A percentile compares a stretch with the other conserved stretches of the same genome.
phyloP scores from a whole-genome alignment of 2,797 vertebrate species.

The Tokudaia muenninki region DNA sequence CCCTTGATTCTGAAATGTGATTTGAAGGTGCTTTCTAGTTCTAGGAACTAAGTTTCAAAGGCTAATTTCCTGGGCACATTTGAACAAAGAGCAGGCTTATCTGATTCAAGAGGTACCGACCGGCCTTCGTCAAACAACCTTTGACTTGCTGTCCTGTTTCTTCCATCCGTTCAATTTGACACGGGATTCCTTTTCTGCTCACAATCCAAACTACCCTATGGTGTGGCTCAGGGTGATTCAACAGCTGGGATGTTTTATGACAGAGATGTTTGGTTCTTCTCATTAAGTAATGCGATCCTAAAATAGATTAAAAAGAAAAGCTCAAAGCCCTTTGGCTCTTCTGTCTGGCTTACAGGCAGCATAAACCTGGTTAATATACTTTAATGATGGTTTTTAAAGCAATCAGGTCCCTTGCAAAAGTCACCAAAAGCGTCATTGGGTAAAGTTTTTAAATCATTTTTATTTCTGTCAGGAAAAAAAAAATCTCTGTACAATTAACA shows the following conservation, averaged over 20 bases:
- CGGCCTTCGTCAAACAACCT: background rate
- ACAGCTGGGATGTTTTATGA: slow-evolving; percentile 42
- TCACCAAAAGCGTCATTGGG: slow-evolving; percentile 3
- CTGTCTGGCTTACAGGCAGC: slow-evolving; percentile 22
- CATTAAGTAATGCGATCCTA: slow-evolving; percentile 60
- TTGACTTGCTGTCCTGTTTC: background rate
- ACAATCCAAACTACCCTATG: background rate
- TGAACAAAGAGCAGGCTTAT: slow-evolving; percentile 24
- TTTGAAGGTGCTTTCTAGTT: background rate
- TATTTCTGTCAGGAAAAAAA: background rate
- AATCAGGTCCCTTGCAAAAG: slow-evolving; percentile 26
- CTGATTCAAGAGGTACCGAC: background rate
- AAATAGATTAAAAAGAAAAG: slow-evolving; percentile 58
- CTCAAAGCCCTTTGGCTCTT: slow-evolving; percentile 21
- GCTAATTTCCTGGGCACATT: background rate
- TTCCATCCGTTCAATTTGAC: background rate
- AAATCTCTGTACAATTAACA: background rate
- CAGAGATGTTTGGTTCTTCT: background rate
- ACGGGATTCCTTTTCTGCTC: slow-evolving; percentile 16
- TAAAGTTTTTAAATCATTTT: slow-evolving; percentile 33
- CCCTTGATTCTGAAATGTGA: background rate
- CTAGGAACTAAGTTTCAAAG: slow-evolving; percentile 31
- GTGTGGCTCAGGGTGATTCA: background rate
- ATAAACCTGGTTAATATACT: slow-evolving; percentile 29
- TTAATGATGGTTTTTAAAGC: slow-evolving; percentile 17